Conservation (phyloP, 2,113 vertebrate species). For the Etheostoma cragini region DNA sequence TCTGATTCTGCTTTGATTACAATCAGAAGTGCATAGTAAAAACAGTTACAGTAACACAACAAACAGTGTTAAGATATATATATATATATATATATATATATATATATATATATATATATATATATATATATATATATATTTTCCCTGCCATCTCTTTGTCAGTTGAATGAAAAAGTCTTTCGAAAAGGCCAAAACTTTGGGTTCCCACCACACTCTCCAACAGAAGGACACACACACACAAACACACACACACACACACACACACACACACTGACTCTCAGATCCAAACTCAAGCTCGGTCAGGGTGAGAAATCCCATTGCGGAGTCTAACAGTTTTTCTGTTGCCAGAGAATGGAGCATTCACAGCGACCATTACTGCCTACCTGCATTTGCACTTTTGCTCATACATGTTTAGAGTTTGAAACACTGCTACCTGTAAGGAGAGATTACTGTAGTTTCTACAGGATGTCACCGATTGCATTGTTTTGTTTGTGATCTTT, state of each 20-base stretch:
- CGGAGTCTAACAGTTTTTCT: no score
- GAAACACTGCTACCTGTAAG: neutral
- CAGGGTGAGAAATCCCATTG: conserved; percentile 14
- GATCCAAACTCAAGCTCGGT: neutral
- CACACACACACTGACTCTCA: neutral
- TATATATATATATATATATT: no score
- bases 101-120: no score
- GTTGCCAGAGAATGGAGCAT: conserved; percentile 17
- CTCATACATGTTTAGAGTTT: conserved; percentile 6
- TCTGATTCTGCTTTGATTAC: neutral
- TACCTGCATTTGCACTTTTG: conserved; percentile 4
- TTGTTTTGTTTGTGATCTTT: no score
- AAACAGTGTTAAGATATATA: neutral
- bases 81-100: no score
- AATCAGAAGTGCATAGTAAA: neutral
- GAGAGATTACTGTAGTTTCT: no score
- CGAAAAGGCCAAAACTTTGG: conserved; percentile 8
- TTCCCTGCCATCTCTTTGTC: neutral
- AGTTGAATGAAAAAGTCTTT: conserved; percentile 6
- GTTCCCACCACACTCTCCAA: neutral
- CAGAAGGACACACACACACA: neutral
- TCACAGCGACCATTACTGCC: conserved; percentile 1
- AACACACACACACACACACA: no score
- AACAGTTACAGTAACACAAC: neutral
- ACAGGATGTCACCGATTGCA: no score